Evolutionary conservation across 2,888 invertebrate genomes (phyloP), one percentile per base, ranked within the genome.

Genomic region (Drosophila percnosoma): DNA sequence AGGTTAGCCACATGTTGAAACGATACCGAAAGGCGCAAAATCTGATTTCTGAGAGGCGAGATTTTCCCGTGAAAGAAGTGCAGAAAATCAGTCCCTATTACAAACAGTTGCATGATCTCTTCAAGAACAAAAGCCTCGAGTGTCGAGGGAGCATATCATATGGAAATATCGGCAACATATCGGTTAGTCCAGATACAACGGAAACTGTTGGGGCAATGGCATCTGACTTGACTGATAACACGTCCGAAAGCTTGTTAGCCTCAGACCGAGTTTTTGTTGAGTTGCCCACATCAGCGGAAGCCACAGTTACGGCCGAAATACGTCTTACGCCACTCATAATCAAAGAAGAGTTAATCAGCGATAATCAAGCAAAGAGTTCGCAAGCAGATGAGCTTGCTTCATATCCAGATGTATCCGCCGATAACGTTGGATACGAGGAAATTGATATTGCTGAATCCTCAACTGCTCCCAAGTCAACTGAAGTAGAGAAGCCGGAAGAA

Each of bases 81-180:
- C 11, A 45, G 0, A 59, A 13, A 29, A 24, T 29, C 29, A 42
- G 66, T 15, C 69, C 69, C 2, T 49, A 34, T 49, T 69, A 54
- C 27, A 59, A 4, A 4, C 15, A 54, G 33, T 34, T 69, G 29
- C 34, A 49, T 8, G 59, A 54, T 15, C n/a, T 69, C 21, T 34
- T 54, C 29, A 45, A 40, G 11, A 58, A 59, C 4, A 15, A 7
- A 1, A 4, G 2, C 1, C 1, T 4, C 2, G 38, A 11, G 4
- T 7, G 6, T n/a, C 52, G 49, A 2, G 49, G 34, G 2, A 48
- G 29, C 24, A 63, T 21, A 27, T 7, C 33, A 18, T 31, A 15
- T 27, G 10, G 4, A n/a, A 38, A 2, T 11, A 4, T 11, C 33
- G 15, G 4, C 4, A 8, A 4, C 4, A 8, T 15, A 7, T 3